These are phyloP conservation scores for Chloebia gouldiae DNA, from an alignment of 2,113 vertebrate genomes.

Conservation along the genomic window DNA sequence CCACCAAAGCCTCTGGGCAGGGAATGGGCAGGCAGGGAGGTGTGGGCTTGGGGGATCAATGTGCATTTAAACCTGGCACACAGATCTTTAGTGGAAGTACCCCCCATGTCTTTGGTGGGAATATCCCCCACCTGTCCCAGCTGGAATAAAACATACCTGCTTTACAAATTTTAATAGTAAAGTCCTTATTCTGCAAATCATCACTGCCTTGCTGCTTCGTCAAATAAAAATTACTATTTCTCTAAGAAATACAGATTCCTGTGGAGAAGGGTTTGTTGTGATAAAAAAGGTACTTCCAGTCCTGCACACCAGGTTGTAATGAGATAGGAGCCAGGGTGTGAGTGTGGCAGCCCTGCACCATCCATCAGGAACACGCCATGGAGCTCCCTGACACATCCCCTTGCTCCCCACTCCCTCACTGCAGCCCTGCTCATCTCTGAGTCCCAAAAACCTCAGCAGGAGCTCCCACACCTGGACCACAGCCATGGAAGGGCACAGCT, in stretches of 20 bases:
- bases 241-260: neutral
- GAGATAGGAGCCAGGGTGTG: fast-evolving
- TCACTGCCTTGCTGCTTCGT: neutral
- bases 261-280: neutral
- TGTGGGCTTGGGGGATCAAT: neutral
- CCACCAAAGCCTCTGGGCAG: neutral
- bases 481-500: fast-evolving
- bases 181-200: neutral
- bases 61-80: neutral
- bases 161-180: neutral
- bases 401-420: neutral
- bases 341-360: neutral
- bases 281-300: neutral
- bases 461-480: fast-evolving
- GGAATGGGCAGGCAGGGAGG: neutral
- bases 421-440: neutral
- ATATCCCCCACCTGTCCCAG: neutral
- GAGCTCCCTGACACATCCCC: neutral
- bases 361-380: neutral
- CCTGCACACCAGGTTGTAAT: fast-evolving
- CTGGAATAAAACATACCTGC: neutral
- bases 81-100: too few species aligned
- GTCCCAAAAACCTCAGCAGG: neutral
- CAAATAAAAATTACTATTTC: neutral
- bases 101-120: neutral